phyloP scores from a whole-genome alignment of 2,113 vertebrate species.

The Colaptes auratus region DNA sequence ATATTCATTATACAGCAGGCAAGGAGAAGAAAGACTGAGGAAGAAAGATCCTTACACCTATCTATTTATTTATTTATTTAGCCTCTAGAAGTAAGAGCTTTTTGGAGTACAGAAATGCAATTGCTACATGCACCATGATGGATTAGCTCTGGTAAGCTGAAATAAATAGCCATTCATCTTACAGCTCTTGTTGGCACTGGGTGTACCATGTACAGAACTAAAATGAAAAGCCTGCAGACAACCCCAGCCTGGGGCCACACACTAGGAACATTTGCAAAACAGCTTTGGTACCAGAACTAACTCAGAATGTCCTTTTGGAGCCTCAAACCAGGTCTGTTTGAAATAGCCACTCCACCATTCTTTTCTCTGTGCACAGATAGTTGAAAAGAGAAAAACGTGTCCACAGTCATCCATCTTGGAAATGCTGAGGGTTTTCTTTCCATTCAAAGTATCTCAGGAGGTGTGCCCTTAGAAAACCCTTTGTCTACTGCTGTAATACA shows the following conservation, averaged over 20 bases:
- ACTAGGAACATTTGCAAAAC: neutral
- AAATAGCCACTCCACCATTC: neutral
- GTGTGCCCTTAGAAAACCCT: neutral
- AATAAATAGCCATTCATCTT: slow-evolving; percentile 76
- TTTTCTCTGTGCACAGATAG: neutral
- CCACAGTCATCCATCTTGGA: neutral
- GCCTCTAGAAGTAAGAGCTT: slow-evolving; percentile 63
- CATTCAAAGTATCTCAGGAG: neutral
- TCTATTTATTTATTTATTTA: slow-evolving; percentile 68
- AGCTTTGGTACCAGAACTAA: neutral
- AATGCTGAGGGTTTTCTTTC: neutral
- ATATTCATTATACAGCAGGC: slow-evolving; percentile 13
- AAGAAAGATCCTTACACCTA: slow-evolving; percentile 18
- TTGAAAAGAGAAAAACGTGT: neutral
- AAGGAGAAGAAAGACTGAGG: neutral
- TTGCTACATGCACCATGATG: slow-evolving; percentile 67
- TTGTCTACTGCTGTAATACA: neutral
- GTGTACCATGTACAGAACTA: neutral
- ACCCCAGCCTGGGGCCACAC: slow-evolving; percentile 16
- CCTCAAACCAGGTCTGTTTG: neutral
- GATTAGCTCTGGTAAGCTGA: slow-evolving; percentile 62
- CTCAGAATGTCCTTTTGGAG: neutral
- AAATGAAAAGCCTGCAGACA: slow-evolving; percentile 52
- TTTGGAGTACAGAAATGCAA: slow-evolving; percentile 48
- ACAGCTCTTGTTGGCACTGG: neutral